Evolutionary conservation across 2,113 vertebrate species (phyloP), one percentile per base, ranked within the genome.

Genomic region (Gobiocypris rarus): DNA sequence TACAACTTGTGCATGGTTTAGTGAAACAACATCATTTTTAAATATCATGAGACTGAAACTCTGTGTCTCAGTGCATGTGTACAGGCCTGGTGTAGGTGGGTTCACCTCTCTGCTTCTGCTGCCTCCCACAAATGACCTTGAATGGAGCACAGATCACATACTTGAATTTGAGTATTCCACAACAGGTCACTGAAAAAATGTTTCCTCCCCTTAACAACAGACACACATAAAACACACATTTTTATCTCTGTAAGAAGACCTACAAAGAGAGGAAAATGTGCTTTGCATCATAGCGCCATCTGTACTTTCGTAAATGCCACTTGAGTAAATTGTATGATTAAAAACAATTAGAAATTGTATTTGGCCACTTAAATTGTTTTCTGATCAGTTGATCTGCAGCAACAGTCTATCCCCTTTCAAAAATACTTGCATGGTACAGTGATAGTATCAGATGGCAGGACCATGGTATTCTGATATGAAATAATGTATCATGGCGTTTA

Each of bases 81-180:
- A 24, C 56, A 74, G 75, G 65, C 22, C 14, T 73, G 63, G 19
- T 58, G 24, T 65, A 83, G 84, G 74, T 73, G 48, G 52, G 15
- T 84, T 38, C 43, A 75, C 41, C 69, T 65, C 58, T 28, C 70
- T 84, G 71, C 54, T 24, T 58, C 34, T 79, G 43, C 52, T 78
- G 52, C 79, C 83, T 82, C 79, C 86, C 80, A 83, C 83, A 75
- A 65, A 75, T 83, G 81, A 83, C 86, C 86, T 87, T 85, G 86
- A 87, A 77, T 83, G 38, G 43, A 56, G 56, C 45, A 34, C 8
- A 87, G 41, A 77, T 70, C 83, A 77, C 41, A 67, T 56, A 31
- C 26, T 80, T 61, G 48, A 50, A 67, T 38, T 48, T 31, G 11
- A 8, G 45, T 43, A 22, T 38, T 28, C 34, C 28, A 34, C 54